Conservation (phyloP, 1,140 invertebrate species). For the silkworm (Bombyx mori) region ASM3026992v2 NC_085124.1:13080501-13081000, state of each 20-base stretch:
- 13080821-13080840: conserved; percentile 99
- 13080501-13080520: too few species aligned
- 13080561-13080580: too few species aligned
- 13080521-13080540: too few species aligned
- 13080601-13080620: conserved; percentile 77
- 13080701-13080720: conserved; percentile 96
- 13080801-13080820: conserved; percentile 99
- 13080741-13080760: conserved; percentile 99
- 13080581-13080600: too few species aligned
- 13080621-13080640: conserved; percentile 95
- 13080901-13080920: too few species aligned
- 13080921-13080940: too few species aligned
- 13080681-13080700: conserved; percentile 98
- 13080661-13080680: conserved; percentile 97
- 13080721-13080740: conserved; percentile 99
- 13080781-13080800: conserved; percentile 97
- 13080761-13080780: conserved; percentile 97
- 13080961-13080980: too few species aligned
- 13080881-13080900: too few species aligned
- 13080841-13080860: conserved; percentile 3
- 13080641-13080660: conserved; percentile 85
- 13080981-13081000: too few species aligned
- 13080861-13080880: not conserved
- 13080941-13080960: too few species aligned
- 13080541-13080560: too few species aligned